Conservation (phyloP, 2,888 invertebrate species). For the Metallyticus violacea region DNA sequence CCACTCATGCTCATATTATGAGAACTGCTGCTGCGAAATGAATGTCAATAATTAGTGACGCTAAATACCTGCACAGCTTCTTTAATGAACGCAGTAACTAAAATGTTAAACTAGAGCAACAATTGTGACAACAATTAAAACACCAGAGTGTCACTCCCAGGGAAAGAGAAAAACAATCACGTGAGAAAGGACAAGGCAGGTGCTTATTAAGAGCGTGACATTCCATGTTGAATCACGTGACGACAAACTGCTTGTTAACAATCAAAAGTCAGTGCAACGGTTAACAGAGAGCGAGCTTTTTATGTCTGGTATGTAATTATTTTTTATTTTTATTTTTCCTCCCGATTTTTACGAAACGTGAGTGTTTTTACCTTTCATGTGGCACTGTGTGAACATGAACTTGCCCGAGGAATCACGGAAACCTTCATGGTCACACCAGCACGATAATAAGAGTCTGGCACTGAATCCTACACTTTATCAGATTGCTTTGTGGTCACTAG, state of each 20-base stretch:
- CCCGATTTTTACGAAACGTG: not conserved
- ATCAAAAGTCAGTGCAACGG: not conserved
- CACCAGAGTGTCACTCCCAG: too few relatives aligned
- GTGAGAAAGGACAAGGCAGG: too few relatives aligned
- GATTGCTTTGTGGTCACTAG: not conserved
- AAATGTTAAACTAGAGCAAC: too few relatives aligned
- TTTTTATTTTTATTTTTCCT: not conserved
- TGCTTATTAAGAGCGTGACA: not conserved
- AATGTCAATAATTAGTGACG: too few relatives aligned
- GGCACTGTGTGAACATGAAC: not conserved
- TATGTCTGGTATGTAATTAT: not conserved
- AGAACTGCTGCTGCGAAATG: too few relatives aligned
- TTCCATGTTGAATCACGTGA: not conserved
- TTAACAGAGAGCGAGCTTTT: not conserved
- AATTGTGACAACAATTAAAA: too few relatives aligned
- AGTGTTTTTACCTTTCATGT: not conserved
- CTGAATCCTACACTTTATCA: not conserved
- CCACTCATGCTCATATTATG: too few relatives aligned
- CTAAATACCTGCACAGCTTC: too few relatives aligned
- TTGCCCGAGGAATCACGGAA: not conserved
- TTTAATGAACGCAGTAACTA: too few relatives aligned
- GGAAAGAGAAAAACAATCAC: too few relatives aligned
- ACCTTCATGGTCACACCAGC: not conserved
- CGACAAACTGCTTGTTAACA: not conserved
- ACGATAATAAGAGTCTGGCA: not conserved